Evolutionary conservation across 2,888 invertebrate species (phyloP), one percentile per base, ranked within the genome.

Genomic region (Epiblema foenella): DNA sequence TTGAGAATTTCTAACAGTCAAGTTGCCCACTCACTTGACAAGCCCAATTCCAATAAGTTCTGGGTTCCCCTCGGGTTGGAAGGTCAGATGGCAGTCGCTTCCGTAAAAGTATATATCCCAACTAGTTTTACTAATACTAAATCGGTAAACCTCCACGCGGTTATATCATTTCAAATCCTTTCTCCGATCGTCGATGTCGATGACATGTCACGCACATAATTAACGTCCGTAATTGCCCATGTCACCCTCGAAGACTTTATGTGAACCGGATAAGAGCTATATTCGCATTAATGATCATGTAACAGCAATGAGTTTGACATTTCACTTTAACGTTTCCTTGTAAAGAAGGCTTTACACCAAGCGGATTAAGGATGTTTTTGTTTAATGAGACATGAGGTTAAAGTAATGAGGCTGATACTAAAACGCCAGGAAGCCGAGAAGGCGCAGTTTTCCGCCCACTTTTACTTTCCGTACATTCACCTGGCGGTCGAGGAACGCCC

Each of bases 391-490:
- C 39, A 39, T 37, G 37, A 39, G 52, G 54, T 64, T 51, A 24
- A 62, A 62, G 49, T 51, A 62, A 62, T 18, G 57, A 49, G 39
- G 52, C 20, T 12, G 46, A 46, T 46, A 46, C 46, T 46, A 52
- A 65, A 62, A 39, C 29, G 63, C 20, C 58, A 63, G 68, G 66
- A 56, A 71, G 56, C 65, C 39, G 59, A 59, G 62, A 33, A 39
- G 56, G 18, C 18, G 51, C n/a, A 24, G 51, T 59, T 54, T 59
- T 57, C 62, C 67, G 62, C 5, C 65, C 64, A 72, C 72, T 72
- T 69, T 72, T 72, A 72, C 72, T 72, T 69, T 69, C 59, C 37
- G 72, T 54, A 42, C 72, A 9, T 72, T 72, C 65, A 69, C 72
- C 72, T 59, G 59, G 46, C 56, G 63, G 57, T 39, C 68, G 46